phyloP scores from a whole-genome alignment of 2,888 invertebrate genomes.

The Cabera pusaria region DNA sequence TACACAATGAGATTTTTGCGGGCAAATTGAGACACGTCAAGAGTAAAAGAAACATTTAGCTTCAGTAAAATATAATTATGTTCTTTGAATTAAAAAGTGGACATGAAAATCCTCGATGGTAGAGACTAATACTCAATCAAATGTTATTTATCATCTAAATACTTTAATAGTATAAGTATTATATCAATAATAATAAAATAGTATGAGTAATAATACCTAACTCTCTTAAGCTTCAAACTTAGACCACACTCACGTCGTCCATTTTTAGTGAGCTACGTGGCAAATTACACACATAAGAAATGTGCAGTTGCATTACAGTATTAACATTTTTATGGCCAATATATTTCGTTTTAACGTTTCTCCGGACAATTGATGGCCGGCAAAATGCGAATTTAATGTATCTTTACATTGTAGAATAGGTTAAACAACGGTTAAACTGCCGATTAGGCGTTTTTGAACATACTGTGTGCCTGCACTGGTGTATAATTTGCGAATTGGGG shows the following conservation, averaged over 20 bases:
- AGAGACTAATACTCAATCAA: too few species aligned
- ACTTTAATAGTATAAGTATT: too few species aligned
- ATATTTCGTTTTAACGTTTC: constrained; percentile 65
- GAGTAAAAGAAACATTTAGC: too few species aligned
- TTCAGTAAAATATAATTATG: too few species aligned
- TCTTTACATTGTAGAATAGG: constrained; percentile 47
- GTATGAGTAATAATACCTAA: too few species aligned
- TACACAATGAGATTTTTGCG: too few species aligned
- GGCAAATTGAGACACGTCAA: too few species aligned
- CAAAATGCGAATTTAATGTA: constrained; percentile 63
- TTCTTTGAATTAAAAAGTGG: too few species aligned
- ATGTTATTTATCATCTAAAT: too few species aligned
- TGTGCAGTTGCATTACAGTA: constrained; percentile 77
- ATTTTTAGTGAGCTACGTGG: constrained; percentile 74
- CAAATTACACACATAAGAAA: constrained; percentile 79
- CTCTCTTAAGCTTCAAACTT: too few species aligned
- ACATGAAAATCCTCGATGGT: too few species aligned
- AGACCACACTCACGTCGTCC: constrained; percentile 33
- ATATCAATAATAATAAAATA: too few species aligned
- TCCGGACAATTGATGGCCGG: constrained; percentile 65
- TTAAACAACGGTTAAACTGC: constrained; percentile 42
- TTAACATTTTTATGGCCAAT: constrained; percentile 81
- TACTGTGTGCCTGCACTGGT: constrained; percentile 8
- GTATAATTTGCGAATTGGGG: constrained; percentile 13
- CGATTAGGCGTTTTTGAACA: constrained; percentile 44